phyloP scores from a whole-genome alignment of 1,140 invertebrate species.

The Ceratitis capitata region DNA sequence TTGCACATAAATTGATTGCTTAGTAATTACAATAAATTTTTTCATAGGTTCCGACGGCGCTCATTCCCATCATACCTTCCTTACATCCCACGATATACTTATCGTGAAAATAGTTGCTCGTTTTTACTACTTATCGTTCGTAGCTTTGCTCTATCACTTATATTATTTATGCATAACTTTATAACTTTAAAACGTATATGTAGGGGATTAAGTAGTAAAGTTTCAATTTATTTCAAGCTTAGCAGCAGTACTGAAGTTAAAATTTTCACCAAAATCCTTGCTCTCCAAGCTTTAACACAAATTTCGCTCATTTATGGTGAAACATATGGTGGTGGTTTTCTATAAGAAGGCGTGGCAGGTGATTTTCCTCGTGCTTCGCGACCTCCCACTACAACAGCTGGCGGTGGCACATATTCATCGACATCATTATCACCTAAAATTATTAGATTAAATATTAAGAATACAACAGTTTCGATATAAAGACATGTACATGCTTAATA shows the following conservation, averaged over 20 bases:
- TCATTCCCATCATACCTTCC: neutral
- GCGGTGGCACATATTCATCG: slow-evolving; percentile 81
- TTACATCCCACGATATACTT: neutral
- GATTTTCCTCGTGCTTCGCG: slow-evolving; percentile 71
- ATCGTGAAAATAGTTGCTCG: neutral
- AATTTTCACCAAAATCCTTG: neutral
- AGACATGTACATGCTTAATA: too few relatives aligned
- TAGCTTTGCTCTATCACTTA: neutral
- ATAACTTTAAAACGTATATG: slow-evolving; percentile 26
- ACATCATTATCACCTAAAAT: slow-evolving; percentile 66
- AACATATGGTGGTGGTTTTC: slow-evolving; percentile 91
- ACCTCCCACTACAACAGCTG: slow-evolving; percentile 78
- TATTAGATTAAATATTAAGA: neutral
- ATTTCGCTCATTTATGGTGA: slow-evolving; percentile 77
- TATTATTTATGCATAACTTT: neutral
- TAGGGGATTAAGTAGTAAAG: slow-evolving; percentile 34
- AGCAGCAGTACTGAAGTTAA: neutral
- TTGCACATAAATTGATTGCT: neutral
- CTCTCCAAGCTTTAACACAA: neutral
- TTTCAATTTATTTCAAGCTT: neutral
- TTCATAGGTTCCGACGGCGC: neutral
- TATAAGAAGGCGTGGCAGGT: slow-evolving; percentile 82
- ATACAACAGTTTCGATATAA: too few relatives aligned
- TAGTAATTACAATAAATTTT: neutral
- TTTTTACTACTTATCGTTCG: neutral